phyloP scores from a whole-genome alignment of 2,113 vertebrate species.

The Acanthochromis polyacanthus region DNA sequence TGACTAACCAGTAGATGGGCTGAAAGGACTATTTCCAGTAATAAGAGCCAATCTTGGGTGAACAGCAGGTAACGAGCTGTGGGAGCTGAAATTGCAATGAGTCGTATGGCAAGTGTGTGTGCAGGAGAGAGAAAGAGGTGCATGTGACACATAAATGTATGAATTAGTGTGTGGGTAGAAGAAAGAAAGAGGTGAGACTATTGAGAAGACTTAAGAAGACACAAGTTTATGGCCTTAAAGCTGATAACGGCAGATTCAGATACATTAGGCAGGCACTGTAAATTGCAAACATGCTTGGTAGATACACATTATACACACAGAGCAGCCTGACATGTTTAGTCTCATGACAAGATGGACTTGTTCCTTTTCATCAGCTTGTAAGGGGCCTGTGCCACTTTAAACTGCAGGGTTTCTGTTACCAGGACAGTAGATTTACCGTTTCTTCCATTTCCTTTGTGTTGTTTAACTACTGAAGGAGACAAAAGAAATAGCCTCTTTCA shows the following conservation, averaged over 20 bases:
- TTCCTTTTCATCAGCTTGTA: too few relatives aligned
- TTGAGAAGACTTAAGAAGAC: constrained; percentile 13
- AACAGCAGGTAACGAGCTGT: constrained; percentile 39
- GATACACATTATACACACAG: too few relatives aligned
- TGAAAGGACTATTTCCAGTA: constrained; percentile 49
- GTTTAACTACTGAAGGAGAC: too few relatives aligned
- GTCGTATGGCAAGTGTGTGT: neutral
- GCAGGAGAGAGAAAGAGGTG: neutral
- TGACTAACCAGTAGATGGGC: constrained; percentile 43
- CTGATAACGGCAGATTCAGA: neutral
- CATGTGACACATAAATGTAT: constrained; percentile 26
- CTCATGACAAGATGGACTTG: too few relatives aligned
- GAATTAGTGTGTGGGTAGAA: constrained; percentile 9
- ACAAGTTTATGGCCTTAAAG: neutral
- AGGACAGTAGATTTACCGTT: too few relatives aligned
- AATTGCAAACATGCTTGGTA: too few relatives aligned
- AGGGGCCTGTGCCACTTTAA: too few relatives aligned
- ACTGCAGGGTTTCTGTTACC: too few relatives aligned
- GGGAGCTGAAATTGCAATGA: constrained; percentile 34
- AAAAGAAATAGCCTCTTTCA: too few relatives aligned
- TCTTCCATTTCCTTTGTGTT: too few relatives aligned
- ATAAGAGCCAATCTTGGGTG: constrained; percentile 50
- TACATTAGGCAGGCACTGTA: too few relatives aligned
- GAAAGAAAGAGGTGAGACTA: neutral
- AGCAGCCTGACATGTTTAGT: too few relatives aligned